These are phyloP conservation scores for Uria aalge DNA, from an alignment of 2,113 vertebrate genomes.

Conservation along the genomic window DNA sequence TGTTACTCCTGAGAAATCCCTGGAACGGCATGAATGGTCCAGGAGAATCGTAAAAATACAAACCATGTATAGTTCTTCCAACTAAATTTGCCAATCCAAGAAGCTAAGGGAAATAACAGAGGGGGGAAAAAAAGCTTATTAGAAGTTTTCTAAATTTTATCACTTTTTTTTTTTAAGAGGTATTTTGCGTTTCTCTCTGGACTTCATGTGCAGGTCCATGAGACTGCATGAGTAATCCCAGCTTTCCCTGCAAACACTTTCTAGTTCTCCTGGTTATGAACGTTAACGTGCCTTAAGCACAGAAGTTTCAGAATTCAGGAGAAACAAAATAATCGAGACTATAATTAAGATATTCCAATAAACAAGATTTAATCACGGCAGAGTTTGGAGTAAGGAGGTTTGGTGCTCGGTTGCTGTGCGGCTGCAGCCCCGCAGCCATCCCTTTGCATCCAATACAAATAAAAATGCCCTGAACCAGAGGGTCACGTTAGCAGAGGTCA, in stretches of 20 bases:
- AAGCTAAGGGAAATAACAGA: not conserved
- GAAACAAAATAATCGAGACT: not conserved
- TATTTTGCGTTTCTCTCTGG: not conserved
- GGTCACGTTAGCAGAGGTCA: constrained; percentile 1
- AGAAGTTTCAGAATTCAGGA: not conserved
- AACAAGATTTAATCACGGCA: not conserved
- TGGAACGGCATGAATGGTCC: not conserved
- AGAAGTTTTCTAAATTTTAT: not conserved
- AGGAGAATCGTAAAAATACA: not conserved
- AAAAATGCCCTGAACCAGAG: not conserved
- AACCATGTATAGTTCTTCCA: not conserved
- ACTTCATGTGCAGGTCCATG: not conserved
- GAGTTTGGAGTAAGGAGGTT: not conserved
- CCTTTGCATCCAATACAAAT: not conserved
- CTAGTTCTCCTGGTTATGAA: not conserved
- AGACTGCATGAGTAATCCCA: not conserved
- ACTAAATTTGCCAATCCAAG: not conserved
- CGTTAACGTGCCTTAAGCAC: not conserved
- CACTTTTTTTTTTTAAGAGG: not conserved
- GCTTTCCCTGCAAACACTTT: not conserved
- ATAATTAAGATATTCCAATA: not conserved
- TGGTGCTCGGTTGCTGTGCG: not conserved
- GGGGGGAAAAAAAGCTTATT: fast-evolving
- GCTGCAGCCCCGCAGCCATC: not conserved
- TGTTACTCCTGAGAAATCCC: not conserved